Conservation (phyloP, 2,888 invertebrate species). For the Agrochola lota region DNA sequence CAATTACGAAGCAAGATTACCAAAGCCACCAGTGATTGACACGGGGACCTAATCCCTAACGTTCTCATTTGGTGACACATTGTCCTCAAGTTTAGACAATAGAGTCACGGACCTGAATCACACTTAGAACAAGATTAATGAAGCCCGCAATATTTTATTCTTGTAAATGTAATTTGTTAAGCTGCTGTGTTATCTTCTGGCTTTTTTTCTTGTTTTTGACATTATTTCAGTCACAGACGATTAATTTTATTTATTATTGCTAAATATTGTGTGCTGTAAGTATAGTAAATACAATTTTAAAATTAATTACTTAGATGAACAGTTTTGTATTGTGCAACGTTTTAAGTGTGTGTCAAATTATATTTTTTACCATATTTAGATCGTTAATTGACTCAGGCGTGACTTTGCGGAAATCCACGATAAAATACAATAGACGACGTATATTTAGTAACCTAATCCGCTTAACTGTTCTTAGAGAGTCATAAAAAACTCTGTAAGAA, state of each 20-base stretch:
- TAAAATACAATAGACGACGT: too few species aligned
- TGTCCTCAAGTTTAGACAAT: constrained; percentile 48
- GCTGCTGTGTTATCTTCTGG: constrained; percentile 33
- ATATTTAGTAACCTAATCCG: too few species aligned
- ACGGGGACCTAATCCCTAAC: constrained; percentile 77
- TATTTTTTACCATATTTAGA: background rate
- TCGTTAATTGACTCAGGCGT: too few species aligned
- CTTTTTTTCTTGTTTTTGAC: constrained; percentile 35
- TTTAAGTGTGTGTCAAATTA: background rate
- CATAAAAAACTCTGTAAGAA: too few species aligned
- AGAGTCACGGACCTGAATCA: constrained; percentile 22
- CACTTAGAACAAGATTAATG: constrained; percentile 52
- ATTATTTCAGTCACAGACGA: constrained; percentile 12
- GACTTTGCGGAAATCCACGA: too few species aligned
- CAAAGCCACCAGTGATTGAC: constrained; percentile 81
- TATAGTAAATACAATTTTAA: background rate
- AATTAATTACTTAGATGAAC: background rate
- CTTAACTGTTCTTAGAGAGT: too few species aligned
- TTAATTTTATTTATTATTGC: constrained; percentile 33
- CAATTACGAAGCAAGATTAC: constrained; percentile 81
- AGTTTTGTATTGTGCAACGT: background rate
- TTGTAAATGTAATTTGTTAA: constrained; percentile 49
- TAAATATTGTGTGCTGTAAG: constrained; percentile 5
- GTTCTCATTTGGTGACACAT: constrained; percentile 71
- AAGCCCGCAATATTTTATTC: constrained; percentile 47